Percentiles rank a stretch among this genome's conserved stretches.
phyloP scores from a whole-genome alignment of 2,113 vertebrate species.

The Sinocyclocheilus grahami region DNA sequence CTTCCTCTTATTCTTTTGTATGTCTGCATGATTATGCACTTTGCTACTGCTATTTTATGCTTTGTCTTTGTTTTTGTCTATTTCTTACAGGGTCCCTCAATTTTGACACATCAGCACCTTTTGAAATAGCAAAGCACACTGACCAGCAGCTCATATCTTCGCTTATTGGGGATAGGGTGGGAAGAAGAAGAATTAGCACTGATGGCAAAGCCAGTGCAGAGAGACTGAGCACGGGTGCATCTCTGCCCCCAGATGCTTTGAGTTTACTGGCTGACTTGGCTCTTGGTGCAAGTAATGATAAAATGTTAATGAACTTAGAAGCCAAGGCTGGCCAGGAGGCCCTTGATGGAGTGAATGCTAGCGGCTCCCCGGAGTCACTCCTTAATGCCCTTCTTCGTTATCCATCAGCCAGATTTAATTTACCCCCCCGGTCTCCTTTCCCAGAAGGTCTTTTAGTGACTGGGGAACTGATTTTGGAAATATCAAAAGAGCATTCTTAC shows the following conservation, averaged over 20 bases:
- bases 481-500: constrained; percentile 78
- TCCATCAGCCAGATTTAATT: constrained; percentile 57
- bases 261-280: constrained; percentile 93
- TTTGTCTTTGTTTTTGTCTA: constrained; percentile 60
- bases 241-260: constrained; percentile 81
- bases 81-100: constrained; percentile 77
- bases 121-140: constrained; percentile 58
- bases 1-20: constrained; percentile 19
- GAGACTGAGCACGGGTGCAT: constrained; percentile 45
- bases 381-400: constrained; percentile 69
- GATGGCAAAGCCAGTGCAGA: constrained; percentile 56
- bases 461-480: constrained; percentile 64
- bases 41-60: constrained; percentile 41
- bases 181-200: constrained; percentile 32
- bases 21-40: constrained; percentile 19
- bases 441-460: constrained; percentile 61
- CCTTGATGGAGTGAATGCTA: constrained; percentile 59
- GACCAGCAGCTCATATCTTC: constrained; percentile 43
- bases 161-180: constrained; percentile 34
- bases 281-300: constrained; percentile 74
- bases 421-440: constrained; percentile 60
- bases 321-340: constrained; percentile 59
- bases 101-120: constrained; percentile 70
- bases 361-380: constrained; percentile 63
- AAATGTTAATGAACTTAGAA: constrained; percentile 58